Base-by-base conservation (phyloP, 2,797 vertebrate genomes). In the Scyliorhinus canicula region DNA sequence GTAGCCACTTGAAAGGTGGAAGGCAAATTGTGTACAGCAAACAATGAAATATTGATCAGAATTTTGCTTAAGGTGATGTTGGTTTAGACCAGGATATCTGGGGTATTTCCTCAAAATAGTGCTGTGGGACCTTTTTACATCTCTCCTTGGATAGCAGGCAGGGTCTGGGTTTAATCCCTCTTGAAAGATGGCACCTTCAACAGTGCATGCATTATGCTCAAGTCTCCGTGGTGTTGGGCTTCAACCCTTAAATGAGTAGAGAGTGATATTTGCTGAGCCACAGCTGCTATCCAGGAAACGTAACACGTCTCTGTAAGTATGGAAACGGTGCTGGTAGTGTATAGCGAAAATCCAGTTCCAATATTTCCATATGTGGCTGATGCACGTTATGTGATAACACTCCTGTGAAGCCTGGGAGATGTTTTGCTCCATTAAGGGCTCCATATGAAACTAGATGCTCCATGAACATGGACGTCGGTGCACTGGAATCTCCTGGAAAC, bases 1-100 rank as follows among this genome's bases (percentile, higher is more conserved):
- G 28, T 57, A 19, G 31, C 14, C 14, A 60, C 0, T n/a, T 57
- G 31, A 31, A 86, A 86, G 31, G 14, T 88, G 31, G 35, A 7
- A 2, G 52, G 4, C 11, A 82, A 82, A 47, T 86, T 12, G 11
- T 55, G 47, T 28, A 86, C 50, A 88, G 12, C 35, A 55, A 55
- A 16, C 85, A 16, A 31, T 16, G 8, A 24, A 3, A 86, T 14
- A 86, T 21, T 84, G 79, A 24, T 4, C 12, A 35, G 31, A 6
- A 35, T 55, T 52, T 57, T 14, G 2, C 28, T 86, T 71, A 31
- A 9, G 21, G 69, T 47, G 65, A 74, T 35, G 21, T 47, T 84
- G 0, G 21, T 3, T 52, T 26, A 52, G 84, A 1, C 0, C 26
- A 55, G 9, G 5, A 9, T 21, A 50, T 2, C 0, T 0, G 31